A percentile compares a stretch with the other conserved stretches of the same genome.
Evolutionary conservation across 2,888 invertebrate species (phyloP).

Genomic region (Mechanitis messenoides): DNA sequence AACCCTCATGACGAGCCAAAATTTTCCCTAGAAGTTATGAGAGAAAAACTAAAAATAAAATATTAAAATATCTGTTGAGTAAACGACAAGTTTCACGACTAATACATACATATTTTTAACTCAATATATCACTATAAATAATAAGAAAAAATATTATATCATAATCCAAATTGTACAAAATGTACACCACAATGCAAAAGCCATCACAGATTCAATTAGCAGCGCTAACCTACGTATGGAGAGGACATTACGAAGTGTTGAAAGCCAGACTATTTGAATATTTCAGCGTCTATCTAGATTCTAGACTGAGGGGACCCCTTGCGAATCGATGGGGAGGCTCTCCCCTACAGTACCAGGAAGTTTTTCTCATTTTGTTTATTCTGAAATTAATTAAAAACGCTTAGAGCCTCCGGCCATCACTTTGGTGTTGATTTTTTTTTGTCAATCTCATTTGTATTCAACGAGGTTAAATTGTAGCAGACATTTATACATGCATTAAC

Average conservation of each 20-base stretch:
- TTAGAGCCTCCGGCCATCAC: conserved; percentile 23
- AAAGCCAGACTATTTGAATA: conserved; percentile 34
- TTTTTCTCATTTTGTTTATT: conserved; percentile 50
- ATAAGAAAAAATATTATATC: too few relatives aligned
- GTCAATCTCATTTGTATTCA: background rate
- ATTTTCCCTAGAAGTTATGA: too few relatives aligned
- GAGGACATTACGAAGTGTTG: conserved; percentile 29
- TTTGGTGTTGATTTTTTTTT: background rate
- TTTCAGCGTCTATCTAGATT: conserved; percentile 24
- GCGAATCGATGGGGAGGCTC: conserved; percentile 50
- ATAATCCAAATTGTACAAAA: conserved; percentile 5
- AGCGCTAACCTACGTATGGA: conserved; percentile 24
- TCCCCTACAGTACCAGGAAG: conserved; percentile 38
- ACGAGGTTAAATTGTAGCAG: too few relatives aligned
- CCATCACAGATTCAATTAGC: conserved; percentile 26
- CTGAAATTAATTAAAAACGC: conserved; percentile 56
- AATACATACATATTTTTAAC: too few relatives aligned
- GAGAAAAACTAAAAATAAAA: too few relatives aligned
- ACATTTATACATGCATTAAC: too few relatives aligned
- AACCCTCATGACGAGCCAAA: too few relatives aligned
- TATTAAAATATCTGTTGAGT: too few relatives aligned
- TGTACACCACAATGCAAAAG: conserved; percentile 20
- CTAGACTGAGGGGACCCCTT: conserved; percentile 29
- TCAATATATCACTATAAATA: too few relatives aligned
- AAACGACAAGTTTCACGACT: too few relatives aligned